These are phyloP conservation scores for Cercocebus atys DNA, from an alignment of 2,113 vertebrate genomes.

Conservation along the genomic window DNA sequence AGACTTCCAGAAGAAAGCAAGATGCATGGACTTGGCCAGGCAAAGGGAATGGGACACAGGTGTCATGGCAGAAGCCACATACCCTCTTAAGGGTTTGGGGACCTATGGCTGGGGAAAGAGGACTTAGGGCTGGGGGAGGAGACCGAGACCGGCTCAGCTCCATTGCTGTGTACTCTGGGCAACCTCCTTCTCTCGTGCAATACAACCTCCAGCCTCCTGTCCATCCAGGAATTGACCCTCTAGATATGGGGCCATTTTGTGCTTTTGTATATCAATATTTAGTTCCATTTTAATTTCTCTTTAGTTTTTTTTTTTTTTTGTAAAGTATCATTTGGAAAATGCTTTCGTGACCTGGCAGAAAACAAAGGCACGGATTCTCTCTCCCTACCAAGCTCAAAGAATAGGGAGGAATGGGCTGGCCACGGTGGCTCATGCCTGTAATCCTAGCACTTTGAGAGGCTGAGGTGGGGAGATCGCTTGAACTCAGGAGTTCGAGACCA, in stretches of 20 bases:
- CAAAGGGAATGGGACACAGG: neutral
- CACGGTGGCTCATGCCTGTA: too few species aligned
- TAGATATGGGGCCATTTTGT: neutral
- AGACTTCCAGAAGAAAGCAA: neutral
- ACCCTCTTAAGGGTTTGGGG: neutral
- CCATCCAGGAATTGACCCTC: neutral
- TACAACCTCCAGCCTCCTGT: neutral
- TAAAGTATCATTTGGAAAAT: neutral
- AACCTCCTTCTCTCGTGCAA: neutral
- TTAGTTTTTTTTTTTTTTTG: neutral
- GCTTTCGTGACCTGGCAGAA: neutral
- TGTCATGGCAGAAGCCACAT: neutral
- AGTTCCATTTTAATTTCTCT: neutral
- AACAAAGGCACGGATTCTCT: neutral
- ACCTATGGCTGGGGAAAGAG: neutral
- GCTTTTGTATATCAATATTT: neutral
- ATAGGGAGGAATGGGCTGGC: too few species aligned
- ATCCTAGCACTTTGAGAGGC: too few species aligned
- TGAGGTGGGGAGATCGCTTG: too few species aligned
- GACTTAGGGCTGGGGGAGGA: neutral
- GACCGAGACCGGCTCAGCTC: neutral
- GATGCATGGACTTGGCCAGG: neutral
- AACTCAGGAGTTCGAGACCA: too few species aligned
- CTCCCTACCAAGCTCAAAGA: neutral
- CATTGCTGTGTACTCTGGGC: neutral